Evolutionary conservation across 2,113 vertebrate species (phyloP).

Genomic region (Myrmecophaga tridactyla): DNA sequence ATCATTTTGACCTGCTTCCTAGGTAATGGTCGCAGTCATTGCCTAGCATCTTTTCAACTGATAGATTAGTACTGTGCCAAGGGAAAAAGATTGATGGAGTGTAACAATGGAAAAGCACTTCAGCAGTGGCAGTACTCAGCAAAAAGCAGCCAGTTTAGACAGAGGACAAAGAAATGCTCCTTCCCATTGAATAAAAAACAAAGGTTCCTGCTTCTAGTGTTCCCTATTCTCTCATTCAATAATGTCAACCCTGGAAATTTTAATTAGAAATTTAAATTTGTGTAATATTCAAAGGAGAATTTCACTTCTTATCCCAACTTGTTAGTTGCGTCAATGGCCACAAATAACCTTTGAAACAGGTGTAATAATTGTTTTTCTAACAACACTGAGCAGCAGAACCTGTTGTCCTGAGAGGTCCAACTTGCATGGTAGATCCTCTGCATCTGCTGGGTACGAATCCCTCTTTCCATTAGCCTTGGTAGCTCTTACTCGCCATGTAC

Average conservation of each 20-base stretch:
- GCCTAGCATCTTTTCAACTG: neutral
- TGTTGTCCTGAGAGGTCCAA: neutral
- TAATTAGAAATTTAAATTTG: constrained; percentile 17
- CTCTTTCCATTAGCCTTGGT: neutral
- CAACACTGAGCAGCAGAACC: neutral
- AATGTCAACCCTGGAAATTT: neutral
- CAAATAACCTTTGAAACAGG: neutral
- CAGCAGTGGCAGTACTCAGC: neutral
- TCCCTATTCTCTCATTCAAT: neutral
- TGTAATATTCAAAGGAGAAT: neutral
- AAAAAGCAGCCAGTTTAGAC: neutral
- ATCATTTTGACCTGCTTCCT: neutral
- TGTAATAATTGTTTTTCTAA: too few relatives aligned
- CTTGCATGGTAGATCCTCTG: too few relatives aligned
- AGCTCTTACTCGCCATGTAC: neutral
- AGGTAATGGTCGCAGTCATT: neutral
- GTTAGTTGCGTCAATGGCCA: neutral
- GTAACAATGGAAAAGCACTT: constrained; percentile 19
- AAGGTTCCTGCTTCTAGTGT: neutral
- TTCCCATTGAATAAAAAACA: neutral
- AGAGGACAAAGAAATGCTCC: neutral
- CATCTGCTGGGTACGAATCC: neutral
- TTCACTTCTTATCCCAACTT: neutral
- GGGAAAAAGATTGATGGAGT: neutral
- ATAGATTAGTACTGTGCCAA: constrained; percentile 5